These are phyloP conservation scores for Melanostoma mellinum DNA, from an alignment of 2,888 invertebrate species.

Conservation along the genomic window DNA sequence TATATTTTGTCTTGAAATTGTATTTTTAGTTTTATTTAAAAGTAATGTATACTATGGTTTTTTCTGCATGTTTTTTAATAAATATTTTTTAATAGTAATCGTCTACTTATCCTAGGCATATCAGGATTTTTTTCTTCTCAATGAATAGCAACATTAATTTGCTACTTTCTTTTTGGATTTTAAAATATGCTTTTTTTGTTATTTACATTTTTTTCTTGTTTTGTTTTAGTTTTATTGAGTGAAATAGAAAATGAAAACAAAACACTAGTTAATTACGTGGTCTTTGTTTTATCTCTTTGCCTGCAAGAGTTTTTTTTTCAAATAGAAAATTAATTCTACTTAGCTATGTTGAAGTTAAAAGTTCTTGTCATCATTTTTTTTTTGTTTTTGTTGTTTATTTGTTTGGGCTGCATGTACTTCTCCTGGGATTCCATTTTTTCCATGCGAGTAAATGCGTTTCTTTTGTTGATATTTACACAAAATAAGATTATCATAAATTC, in stretches of 20 bases:
- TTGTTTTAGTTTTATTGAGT: slow-evolving; percentile 29
- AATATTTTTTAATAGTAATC: slow-evolving; percentile 52
- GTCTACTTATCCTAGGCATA: slow-evolving; percentile 60
- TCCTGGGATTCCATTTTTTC: slow-evolving; percentile 45
- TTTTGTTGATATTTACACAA: slow-evolving; percentile 46
- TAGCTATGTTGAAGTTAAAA: slow-evolving; percentile 16
- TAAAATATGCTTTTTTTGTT: slow-evolving; percentile 3
- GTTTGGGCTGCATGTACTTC: slow-evolving; percentile 46
- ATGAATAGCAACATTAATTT: slow-evolving; percentile 13
- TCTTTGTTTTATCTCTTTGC: slow-evolving; percentile 42
- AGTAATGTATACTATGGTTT: slow-evolving; percentile 37
- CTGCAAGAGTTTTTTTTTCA: slow-evolving; percentile 15
- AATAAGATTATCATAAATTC: slow-evolving; percentile 2
- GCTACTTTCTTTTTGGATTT: slow-evolving; percentile 1
- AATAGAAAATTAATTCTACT: slow-evolving; percentile 36
- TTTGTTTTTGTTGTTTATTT: neutral
- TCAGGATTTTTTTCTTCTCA: slow-evolving; percentile 19
- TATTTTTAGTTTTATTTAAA: slow-evolving; percentile 23
- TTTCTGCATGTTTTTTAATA: slow-evolving; percentile 25
- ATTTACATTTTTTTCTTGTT: slow-evolving; percentile 47
- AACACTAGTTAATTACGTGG: slow-evolving; percentile 41
- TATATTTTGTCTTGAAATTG: slow-evolving; percentile 14
- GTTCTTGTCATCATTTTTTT: slow-evolving; percentile 12
- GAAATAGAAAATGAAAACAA: slow-evolving; percentile 54
- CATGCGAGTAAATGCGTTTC: slow-evolving; percentile 61